phyloP scores from a whole-genome alignment of 2,113 vertebrate genomes.

The Caretta caretta region DNA sequence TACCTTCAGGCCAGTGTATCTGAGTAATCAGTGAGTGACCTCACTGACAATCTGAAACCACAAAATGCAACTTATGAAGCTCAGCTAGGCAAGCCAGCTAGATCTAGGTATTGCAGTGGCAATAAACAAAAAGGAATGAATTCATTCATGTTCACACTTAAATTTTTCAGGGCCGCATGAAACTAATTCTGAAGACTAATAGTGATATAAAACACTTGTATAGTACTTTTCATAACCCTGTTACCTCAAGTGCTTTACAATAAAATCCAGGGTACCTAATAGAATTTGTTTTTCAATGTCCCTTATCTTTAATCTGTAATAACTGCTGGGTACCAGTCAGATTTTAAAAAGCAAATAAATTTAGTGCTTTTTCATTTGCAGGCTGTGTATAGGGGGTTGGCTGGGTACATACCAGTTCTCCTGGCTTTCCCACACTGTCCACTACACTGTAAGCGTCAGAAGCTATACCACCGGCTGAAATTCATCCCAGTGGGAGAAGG shows the following conservation, averaged over 20 bases:
- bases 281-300: slow-evolving; percentile 36
- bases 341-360: slow-evolving; percentile 23
- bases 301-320: slow-evolving; percentile 34
- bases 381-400: neutral
- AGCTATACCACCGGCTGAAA: neutral
- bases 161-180: slow-evolving; percentile 23
- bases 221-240: slow-evolving; percentile 35
- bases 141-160: slow-evolving; percentile 7
- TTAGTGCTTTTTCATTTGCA: neutral
- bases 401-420: neutral
- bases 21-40: slow-evolving; percentile 77
- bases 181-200: slow-evolving; percentile 63
- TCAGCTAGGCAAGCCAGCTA: slow-evolving; percentile 20
- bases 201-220: slow-evolving; percentile 12
- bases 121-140: slow-evolving; percentile 24
- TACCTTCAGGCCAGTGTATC: slow-evolving; percentile 75
- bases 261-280: slow-evolving; percentile 46
- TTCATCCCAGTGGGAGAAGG: neutral
- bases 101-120: slow-evolving; percentile 33
- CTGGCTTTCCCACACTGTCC: neutral
- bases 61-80: slow-evolving; percentile 62
- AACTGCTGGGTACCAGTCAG: neutral
- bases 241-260: slow-evolving; percentile 55
- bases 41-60: slow-evolving; percentile 71
- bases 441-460: neutral